Base-by-base conservation (phyloP, 1,140 invertebrate genomes). In the Brachionus angularis region DNA sequence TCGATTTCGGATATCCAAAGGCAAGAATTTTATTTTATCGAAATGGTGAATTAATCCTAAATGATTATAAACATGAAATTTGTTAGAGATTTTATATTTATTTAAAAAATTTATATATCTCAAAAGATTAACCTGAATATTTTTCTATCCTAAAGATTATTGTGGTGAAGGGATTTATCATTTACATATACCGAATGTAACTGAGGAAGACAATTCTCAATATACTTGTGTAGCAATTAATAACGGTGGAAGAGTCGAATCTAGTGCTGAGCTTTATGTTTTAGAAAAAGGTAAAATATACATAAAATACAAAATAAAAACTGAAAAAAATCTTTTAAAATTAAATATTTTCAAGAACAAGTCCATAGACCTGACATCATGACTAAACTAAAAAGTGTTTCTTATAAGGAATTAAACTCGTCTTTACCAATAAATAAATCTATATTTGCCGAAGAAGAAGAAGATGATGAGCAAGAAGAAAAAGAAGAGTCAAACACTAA, bases 1-100 rank as follows among this genome's bases (percentile, higher is more conserved):
- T 62, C 10, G 34, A 62, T 31, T 27, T 29, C 23, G 58, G 58
- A 8, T 62, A 44, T 62, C 58, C 58, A 7, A 62, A 62, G 44
- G 2, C 34, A 10, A 25, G 58, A 44, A 16, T 62, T 29, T 16
- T 62, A n/a, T 62, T 36, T 7, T 62, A 42, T 18, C 7, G 18
- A 36, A 62, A 62, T 16, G 58, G 27, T n/a, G 5, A 3, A 29
- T 42, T 62, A 29, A 39, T 39, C 5, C 3, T 23, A 29, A 21
- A 21, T 1, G 16, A 62, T 47, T 3, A 62, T 58, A 34, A 18
- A 34, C 25, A 31, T 23, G 39, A 42, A 42, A 42, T 42, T 25
- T 23, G 21, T 49, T 16, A 49, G 18, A 16, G 8, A 16, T 3
- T 49, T 23, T 25, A 7, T 49, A 49, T 23, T 21, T 16, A 2